phyloP scores from a whole-genome alignment of 2,113 vertebrate species.

The Baryphthengus martii region DNA sequence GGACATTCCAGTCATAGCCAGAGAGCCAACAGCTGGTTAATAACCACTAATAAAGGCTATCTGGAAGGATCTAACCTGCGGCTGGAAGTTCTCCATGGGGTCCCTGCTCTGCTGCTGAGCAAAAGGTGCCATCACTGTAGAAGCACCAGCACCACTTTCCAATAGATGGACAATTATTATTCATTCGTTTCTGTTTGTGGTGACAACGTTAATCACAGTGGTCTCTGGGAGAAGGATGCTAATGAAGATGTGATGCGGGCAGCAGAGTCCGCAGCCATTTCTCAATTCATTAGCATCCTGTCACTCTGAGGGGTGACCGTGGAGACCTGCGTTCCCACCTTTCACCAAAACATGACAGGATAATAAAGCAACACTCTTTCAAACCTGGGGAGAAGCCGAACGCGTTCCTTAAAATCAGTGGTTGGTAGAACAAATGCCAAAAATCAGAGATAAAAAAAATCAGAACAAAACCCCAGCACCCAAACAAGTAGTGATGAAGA shows the following conservation, averaged over 20 bases:
- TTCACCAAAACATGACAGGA: constrained; percentile 42
- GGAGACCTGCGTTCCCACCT: constrained; percentile 1
- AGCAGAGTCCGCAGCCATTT: not conserved
- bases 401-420: not conserved
- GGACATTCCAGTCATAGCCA: not conserved
- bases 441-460: not conserved
- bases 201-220: constrained; percentile 63
- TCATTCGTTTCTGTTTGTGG: constrained; percentile 65
- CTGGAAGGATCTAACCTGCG: not conserved
- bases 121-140: constrained; percentile 30
- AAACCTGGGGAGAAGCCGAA: not conserved
- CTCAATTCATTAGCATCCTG: constrained; percentile 62
- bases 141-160: constrained; percentile 52
- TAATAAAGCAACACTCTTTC: constrained; percentile 15
- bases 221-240: constrained; percentile 56
- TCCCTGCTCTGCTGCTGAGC: constrained; percentile 1
- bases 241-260: constrained; percentile 70
- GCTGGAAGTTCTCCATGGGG: not conserved
- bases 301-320: not conserved
- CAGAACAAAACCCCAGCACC: not conserved
- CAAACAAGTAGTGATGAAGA: fast-evolving
- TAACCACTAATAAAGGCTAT: not conserved
- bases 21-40: not conserved
- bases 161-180: constrained; percentile 43
- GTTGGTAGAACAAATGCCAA: not conserved